These are phyloP conservation scores for Leucophora obtusa DNA, from an alignment of 2,888 invertebrate genomes.

Conservation along the genomic window DNA sequence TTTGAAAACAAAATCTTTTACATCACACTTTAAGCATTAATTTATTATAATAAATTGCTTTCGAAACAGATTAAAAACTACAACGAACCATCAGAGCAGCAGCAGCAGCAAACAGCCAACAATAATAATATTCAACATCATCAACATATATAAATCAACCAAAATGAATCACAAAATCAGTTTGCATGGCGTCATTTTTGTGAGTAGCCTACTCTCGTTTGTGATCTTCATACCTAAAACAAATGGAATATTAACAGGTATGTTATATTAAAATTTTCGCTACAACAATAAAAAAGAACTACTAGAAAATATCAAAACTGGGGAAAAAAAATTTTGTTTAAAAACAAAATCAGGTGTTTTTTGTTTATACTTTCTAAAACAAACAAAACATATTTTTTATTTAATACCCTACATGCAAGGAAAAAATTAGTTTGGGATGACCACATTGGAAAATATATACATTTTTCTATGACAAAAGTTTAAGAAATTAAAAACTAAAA, in stretches of 20 bases:
- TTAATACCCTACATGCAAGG: no score
- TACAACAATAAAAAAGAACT: background rate
- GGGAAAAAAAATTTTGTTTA: background rate
- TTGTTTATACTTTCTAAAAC: no score
- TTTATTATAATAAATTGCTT: background rate
- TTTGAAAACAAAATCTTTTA: background rate
- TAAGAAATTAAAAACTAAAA: no score
- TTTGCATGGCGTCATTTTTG: slow-evolving; percentile 47
- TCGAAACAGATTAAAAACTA: background rate
- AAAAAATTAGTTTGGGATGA: no score
- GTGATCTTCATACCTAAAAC: slow-evolving; percentile 17
- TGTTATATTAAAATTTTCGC: background rate
- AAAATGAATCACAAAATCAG: slow-evolving; percentile 50
- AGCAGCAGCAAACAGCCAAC: background rate
- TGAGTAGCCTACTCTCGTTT: slow-evolving; percentile 36
- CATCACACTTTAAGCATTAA: background rate
- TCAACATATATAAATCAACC: background rate
- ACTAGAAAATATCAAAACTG: background rate
- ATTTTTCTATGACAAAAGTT: no score
- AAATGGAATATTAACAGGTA: slow-evolving; percentile 58
- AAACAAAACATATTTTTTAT: no score
- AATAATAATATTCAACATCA: background rate
- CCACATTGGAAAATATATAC: no score
- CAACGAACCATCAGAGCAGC: background rate
- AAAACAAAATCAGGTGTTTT: background rate